Conservation (phyloP, 2,888 invertebrate genomes). For the Phytoseiulus persimilis region DNA sequence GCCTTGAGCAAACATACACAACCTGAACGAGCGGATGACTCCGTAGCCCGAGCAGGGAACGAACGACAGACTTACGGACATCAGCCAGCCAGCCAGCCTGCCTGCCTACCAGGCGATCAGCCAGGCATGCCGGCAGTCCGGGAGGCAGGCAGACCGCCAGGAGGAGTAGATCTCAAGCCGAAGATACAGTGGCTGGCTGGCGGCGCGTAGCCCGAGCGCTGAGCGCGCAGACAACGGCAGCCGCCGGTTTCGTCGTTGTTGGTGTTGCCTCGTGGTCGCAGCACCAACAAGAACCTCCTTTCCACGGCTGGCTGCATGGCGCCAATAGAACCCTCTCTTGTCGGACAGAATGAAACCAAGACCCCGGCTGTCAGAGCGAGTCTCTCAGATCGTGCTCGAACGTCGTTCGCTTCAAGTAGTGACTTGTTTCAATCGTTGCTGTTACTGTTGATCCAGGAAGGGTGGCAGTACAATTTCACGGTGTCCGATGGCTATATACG, state of each 20-base stretch:
- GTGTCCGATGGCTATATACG: neutral
- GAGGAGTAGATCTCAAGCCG: neutral
- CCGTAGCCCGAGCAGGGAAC: neutral
- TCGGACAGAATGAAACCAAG: neutral
- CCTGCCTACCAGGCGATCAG: neutral
- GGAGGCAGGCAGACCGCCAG: neutral
- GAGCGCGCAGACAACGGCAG: neutral
- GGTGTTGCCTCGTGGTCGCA: neutral
- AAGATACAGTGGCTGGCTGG: neutral
- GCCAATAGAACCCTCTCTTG: neutral
- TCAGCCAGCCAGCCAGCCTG: neutral
- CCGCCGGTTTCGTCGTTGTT: neutral
- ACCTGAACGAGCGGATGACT: neutral
- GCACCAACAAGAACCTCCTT: neutral
- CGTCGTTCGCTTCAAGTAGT: neutral
- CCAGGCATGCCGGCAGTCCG: neutral
- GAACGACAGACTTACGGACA: neutral
- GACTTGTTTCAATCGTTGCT: neutral
- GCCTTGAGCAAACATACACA: neutral
- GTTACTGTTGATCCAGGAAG: neutral
- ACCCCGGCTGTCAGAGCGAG: neutral
- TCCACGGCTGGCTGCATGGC: constrained; percentile 5
- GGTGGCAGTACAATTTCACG: neutral
- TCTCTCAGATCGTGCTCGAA: neutral
- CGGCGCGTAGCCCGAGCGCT: no score